phyloP scores from a whole-genome alignment of 1,140 invertebrate genomes.

The Drosophila bipectinata region DNA sequence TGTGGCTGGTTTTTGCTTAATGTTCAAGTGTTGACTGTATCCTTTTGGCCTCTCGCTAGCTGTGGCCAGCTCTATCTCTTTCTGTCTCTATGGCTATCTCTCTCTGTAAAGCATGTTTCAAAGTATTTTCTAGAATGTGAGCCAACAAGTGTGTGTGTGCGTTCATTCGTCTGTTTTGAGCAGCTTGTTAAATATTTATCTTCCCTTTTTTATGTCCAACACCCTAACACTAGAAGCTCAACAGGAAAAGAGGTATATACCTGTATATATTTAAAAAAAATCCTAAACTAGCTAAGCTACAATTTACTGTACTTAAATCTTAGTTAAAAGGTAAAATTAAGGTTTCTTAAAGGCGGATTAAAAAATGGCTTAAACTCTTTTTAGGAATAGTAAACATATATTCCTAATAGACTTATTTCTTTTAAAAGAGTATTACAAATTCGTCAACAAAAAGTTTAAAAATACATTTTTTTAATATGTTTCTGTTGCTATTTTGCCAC shows the following conservation, averaged over 20 bases:
- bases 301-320: background rate
- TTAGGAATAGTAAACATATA: background rate
- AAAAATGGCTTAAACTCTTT: too few species aligned
- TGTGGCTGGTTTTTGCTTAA: slow-evolving; percentile 45
- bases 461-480: background rate
- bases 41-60: slow-evolving; percentile 1
- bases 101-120: slow-evolving; percentile 10
- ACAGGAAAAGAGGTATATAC: slow-evolving; percentile 11
- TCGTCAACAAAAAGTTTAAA: background rate
- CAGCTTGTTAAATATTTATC: slow-evolving; percentile 66
- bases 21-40: slow-evolving; percentile 43
- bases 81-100: background rate
- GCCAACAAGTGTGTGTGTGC: slow-evolving; percentile 15
- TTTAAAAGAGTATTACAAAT: background rate
- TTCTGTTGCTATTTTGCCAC: slow-evolving; percentile 13
- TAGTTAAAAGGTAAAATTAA: background rate
- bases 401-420: background rate
- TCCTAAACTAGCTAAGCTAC: background rate
- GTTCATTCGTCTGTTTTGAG: slow-evolving; percentile 43
- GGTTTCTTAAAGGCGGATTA: too few species aligned
- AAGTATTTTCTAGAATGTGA: slow-evolving; percentile 29
- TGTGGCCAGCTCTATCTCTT: background rate
- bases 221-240: slow-evolving; percentile 19
- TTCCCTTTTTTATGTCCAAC: slow-evolving; percentile 41
- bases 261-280: background rate